Evolutionary conservation across 2,888 invertebrate genomes (phyloP), one percentile per base, ranked within the genome.

Genomic region (Laspeyria flexula): DNA sequence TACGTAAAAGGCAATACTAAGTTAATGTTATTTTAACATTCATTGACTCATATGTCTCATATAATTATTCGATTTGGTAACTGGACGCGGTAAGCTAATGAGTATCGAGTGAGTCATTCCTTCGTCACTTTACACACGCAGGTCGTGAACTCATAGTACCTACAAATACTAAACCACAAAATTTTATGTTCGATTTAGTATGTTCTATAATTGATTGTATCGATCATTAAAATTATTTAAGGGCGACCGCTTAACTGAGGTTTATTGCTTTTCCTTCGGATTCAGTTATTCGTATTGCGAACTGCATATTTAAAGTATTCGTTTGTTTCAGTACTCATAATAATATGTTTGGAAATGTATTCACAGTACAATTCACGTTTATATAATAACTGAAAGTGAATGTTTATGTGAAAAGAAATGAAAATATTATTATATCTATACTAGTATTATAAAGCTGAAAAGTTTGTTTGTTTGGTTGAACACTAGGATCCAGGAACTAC

Each of bases 21-120:
- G 43, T 43, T 61, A 58, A 55, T 67, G 50, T 37, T 58, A 63
- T 71, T 62, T 71, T 58, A 65, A 55, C 49, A 39, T 52, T 12
- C 30, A 39, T 60, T 59, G 61, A 52, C 37, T 55, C 49, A 49
- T 29, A 55, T 58, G 62, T 38, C 25, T 41, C 55, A 53, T n/a
- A n/a, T 54, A 57, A 63, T 65, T 63, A 59, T 71, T 73, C 55
- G 60, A 60, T 65, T 65, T 45, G 33, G 57, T 60, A 57, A 56
- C 51, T 58, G 43, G 37, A 59, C 46, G 42, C 58, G 57, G 44
- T 44, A 53, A 64, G 58, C 59, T 71, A 62, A 51, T 66, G 65
- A 65, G 67, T 65, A 67, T 43, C 59, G 60, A 40, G 43, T 77
- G 76, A 76, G 63, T 68, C 76, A 75, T 64, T 41, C 30, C 33